Evolutionary conservation across 2,888 invertebrate genomes (phyloP).

Genomic region (Standfussiana lucernea): DNA sequence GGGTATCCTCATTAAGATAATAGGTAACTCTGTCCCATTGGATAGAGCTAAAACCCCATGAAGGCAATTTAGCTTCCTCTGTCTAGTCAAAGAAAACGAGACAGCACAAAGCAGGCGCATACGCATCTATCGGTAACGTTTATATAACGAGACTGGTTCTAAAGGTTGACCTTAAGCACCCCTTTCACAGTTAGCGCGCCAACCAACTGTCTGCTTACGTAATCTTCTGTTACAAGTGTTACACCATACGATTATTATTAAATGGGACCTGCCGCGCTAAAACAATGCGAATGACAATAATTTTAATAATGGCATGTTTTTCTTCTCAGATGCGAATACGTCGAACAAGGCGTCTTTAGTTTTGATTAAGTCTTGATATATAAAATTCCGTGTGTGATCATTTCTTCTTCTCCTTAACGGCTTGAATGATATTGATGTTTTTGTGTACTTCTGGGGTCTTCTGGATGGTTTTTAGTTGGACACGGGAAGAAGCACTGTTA

Average conservation of each 20-base stretch:
- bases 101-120: constrained; percentile 37
- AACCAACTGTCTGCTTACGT: constrained; percentile 42
- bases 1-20: not conserved
- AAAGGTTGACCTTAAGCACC: constrained; percentile 71
- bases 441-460: not conserved
- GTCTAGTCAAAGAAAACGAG: constrained; percentile 8
- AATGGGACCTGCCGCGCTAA: constrained; percentile 13
- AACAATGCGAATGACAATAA: constrained; percentile 18
- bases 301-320: not conserved
- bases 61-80: constrained; percentile 6
- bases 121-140: constrained; percentile 61
- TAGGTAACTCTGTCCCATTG: not conserved
- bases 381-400: not conserved
- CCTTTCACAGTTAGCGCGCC: constrained; percentile 63
- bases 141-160: constrained; percentile 74
- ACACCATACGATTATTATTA: constrained; percentile 46
- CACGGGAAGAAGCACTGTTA: not conserved
- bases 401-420: not conserved
- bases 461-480: not conserved
- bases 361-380: not conserved
- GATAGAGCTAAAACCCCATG: not conserved
- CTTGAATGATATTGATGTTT: not conserved
- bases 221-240: constrained; percentile 46
- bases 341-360: too few relatives aligned
- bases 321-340: not conserved